Base-by-base conservation (phyloP, 1,140 invertebrate genomes). In the Diabrotica virgifera region DNA sequence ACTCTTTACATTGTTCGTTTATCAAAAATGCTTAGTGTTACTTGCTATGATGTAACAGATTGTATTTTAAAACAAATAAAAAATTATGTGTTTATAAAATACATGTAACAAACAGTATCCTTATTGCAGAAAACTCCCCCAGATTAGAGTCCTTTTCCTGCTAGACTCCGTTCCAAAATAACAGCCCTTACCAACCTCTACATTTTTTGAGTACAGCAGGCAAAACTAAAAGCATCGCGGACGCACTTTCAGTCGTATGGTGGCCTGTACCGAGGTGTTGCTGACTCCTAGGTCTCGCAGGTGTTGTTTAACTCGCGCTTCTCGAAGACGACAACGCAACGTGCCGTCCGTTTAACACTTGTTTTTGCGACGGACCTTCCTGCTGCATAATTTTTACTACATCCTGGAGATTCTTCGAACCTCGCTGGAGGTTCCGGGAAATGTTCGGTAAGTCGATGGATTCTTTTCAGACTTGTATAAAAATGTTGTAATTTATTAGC, bases 221-320 rank as follows among this genome's bases (percentile, higher is more conserved):
- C 40, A 46, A 46, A 46, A 46, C 40, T 46, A 46, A 46, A 46
- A 46, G 40, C 40, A 46, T n/a, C 8, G 40, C 40, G 40, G 40
- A 46, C 40, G 40, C 40, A 46, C 40, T 46, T 10, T 46, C 40
- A 46, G 40, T 46, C 40, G 40, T n/a, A 46, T 46, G 40, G 40
- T 46, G 40, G 40, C 40, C 40, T 8, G 40, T 46, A n/a, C n/a
- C 40, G 40, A 46, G n/a, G 40, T 46, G 40, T 46, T 46, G 8
- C 40, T 46, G 40, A 46, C 40, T 46, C 40, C 40, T 46, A n/a
- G 40, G 40, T 46, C 40, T 46, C 40, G 40, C 40, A 46, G 40
- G 40, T 46, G 40, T 46, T 46, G 40, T 46, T 46, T 5, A 46
- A 46, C 40, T 46, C 40, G 40, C n/a, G 40, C 40, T 46, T n/a